Percentiles rank a stretch among this genome's conserved stretches.
Evolutionary conservation across 2,113 vertebrate species (phyloP).

Genomic region (Misgurnus anguillicaudatus): DNA sequence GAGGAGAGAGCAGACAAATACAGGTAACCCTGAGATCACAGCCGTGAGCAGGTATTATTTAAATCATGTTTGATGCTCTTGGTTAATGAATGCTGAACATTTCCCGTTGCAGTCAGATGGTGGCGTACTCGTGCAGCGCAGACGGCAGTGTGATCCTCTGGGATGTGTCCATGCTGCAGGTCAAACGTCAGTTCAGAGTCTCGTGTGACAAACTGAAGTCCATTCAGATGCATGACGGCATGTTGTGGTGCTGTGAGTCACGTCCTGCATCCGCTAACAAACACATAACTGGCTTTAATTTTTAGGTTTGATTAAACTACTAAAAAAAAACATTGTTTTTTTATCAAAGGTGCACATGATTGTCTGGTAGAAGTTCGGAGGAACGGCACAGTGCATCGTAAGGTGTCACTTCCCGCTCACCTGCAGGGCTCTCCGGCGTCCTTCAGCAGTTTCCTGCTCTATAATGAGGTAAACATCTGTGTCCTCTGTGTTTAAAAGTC

Average conservation of each 20-base stretch:
- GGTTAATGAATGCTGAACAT: background rate
- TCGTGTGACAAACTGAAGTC: slow-evolving; percentile 76
- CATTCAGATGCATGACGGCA: slow-evolving; percentile 67
- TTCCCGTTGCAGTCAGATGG: slow-evolving; percentile 60
- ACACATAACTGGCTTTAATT: too few species aligned
- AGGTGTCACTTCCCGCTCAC: slow-evolving; percentile 69
- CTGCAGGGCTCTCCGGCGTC: slow-evolving; percentile 44
- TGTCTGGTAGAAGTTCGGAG: slow-evolving; percentile 78
- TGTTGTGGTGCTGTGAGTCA: slow-evolving; percentile 92
- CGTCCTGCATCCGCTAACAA: background rate
- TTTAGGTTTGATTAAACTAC: background rate
- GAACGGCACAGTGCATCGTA: slow-evolving; percentile 63
- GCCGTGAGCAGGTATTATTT: too few species aligned
- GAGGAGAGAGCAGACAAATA: slow-evolving; percentile 67
- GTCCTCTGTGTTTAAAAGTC: background rate
- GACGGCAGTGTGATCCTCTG: slow-evolving; percentile 87
- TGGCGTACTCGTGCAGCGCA: slow-evolving; percentile 88
- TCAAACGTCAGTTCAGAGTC: slow-evolving; percentile 79
- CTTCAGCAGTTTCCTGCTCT: slow-evolving; percentile 80
- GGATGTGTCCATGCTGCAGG: slow-evolving; percentile 84
- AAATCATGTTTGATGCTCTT: too few species aligned
- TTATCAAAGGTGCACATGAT: slow-evolving; percentile 74
- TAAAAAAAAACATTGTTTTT: background rate
- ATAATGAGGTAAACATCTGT: slow-evolving; percentile 79
- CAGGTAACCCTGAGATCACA: slow-evolving; percentile 67